A percentile compares a stretch with the other conserved stretches of the same genome.
phyloP scores from a whole-genome alignment of 2,888 invertebrate genomes.

The Amphipyra berbera region DNA sequence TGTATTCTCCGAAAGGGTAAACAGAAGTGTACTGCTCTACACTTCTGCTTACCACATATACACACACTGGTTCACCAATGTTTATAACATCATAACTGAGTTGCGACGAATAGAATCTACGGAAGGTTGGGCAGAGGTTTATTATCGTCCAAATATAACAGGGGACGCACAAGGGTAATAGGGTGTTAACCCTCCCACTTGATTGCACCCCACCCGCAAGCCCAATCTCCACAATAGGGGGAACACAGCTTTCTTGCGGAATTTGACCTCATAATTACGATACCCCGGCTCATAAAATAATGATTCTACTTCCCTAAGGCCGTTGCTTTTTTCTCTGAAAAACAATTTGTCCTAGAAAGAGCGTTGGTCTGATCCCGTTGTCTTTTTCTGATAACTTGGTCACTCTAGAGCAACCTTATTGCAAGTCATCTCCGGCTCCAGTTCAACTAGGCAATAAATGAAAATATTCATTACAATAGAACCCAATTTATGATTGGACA shows the following conservation, averaged over 20 bases:
- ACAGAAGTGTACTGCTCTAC: too few species aligned
- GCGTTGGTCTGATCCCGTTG: too few species aligned
- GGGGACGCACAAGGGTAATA: not conserved
- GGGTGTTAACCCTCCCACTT: conserved; percentile 12
- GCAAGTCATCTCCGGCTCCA: conserved; percentile 16
- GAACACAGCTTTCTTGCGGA: not conserved
- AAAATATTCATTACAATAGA: conserved; percentile 24
- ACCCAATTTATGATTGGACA: conserved; percentile 17
- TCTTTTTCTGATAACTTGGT: not conserved
- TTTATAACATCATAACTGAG: conserved; percentile 5
- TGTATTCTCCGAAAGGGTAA: too few species aligned
- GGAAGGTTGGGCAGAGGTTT: not conserved
- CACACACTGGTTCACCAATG: too few species aligned
- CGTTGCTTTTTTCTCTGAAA: not conserved
- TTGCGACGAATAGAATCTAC: too few species aligned
- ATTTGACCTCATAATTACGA: conserved; percentile 1
- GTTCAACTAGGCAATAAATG: not conserved
- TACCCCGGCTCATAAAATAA: conserved; percentile 7
- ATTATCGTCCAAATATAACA: conserved; percentile 9
- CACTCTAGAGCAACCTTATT: not conserved
- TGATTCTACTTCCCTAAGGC: not conserved
- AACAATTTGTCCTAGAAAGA: too few species aligned
- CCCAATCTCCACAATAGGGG: not conserved
- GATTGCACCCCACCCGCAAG: conserved; percentile 1
- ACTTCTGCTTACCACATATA: too few species aligned